Percentiles rank a stretch among this genome's conserved stretches.
Evolutionary conservation across 2,113 vertebrate species (phyloP).

Genomic region (Condylura cristata): DNA sequence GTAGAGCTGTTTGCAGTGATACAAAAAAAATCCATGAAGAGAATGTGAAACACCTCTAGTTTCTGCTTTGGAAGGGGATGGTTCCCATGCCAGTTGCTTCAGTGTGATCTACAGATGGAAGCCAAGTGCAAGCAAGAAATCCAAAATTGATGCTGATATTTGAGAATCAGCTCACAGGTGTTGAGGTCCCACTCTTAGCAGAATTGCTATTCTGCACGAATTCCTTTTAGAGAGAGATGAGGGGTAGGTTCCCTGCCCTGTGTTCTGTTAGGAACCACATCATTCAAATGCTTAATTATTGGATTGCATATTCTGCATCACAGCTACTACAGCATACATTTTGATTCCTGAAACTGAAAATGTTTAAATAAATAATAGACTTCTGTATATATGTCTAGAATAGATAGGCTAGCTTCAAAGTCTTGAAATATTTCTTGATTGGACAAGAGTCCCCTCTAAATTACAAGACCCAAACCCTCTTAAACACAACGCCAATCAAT

Average conservation of each 20-base stretch:
- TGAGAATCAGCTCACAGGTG: not conserved
- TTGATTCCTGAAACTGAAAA: not conserved
- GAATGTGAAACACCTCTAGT: not conserved
- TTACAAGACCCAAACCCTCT: not conserved
- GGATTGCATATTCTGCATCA: not conserved
- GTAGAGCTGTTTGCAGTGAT: not conserved
- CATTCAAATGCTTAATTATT: not conserved
- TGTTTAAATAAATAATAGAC: not conserved
- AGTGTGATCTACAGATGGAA: not conserved
- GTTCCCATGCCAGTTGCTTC: not conserved
- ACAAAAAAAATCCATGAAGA: not conserved
- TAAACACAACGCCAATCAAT: not conserved
- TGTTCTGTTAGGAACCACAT: not conserved
- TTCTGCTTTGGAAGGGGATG: not conserved
- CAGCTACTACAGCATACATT: not conserved
- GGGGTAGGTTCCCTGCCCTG: not conserved
- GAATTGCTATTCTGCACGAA: not conserved
- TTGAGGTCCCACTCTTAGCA: not conserved
- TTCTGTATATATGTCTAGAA: not conserved
- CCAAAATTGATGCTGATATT: not conserved
- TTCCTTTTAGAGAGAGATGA: not conserved
- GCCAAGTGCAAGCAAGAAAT: not conserved
- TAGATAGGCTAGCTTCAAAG: not conserved
- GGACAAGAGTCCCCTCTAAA: not conserved
- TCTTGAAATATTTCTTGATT: not conserved